These are phyloP conservation scores for Pelusios castaneus DNA, from an alignment of 2,113 vertebrate species.

Conservation along the genomic window DNA sequence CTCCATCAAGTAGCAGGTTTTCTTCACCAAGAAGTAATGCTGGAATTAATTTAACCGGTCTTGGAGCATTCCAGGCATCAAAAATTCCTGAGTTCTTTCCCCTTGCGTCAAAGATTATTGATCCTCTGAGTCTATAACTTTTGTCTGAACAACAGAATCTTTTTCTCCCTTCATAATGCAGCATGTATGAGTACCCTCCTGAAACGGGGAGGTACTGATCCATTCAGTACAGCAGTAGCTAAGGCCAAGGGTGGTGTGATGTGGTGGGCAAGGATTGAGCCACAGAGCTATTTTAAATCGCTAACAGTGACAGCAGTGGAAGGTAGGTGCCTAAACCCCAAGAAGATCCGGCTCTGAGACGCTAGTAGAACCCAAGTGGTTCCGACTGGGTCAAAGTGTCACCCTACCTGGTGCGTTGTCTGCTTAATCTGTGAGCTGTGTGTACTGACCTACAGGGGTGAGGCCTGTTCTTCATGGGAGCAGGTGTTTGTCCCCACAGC, in stretches of 20 bases:
- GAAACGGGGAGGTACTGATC: rapidly evolving
- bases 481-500: rapidly evolving
- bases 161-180: rapidly evolving
- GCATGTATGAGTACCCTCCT: rapidly evolving
- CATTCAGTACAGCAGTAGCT: rapidly evolving
- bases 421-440: rapidly evolving
- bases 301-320: background rate
- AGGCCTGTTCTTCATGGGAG: rapidly evolving
- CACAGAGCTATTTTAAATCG: background rate
- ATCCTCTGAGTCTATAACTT: rapidly evolving
- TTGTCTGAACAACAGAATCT: rapidly evolving
- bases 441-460: rapidly evolving
- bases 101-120: rapidly evolving
- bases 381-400: rapidly evolving
- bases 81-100: background rate
- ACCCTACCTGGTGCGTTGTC: background rate
- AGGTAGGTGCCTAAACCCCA: background rate
- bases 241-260: background rate
- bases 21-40: rapidly evolving
- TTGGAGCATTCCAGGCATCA: rapidly evolving
- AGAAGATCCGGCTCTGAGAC: background rate
- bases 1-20: background rate
- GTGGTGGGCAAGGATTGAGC: background rate
- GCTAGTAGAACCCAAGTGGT: rapidly evolving
- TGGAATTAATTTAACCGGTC: rapidly evolving